Evolutionary conservation across 2,113 vertebrate species (phyloP).

Genomic region (Abramis brama): DNA sequence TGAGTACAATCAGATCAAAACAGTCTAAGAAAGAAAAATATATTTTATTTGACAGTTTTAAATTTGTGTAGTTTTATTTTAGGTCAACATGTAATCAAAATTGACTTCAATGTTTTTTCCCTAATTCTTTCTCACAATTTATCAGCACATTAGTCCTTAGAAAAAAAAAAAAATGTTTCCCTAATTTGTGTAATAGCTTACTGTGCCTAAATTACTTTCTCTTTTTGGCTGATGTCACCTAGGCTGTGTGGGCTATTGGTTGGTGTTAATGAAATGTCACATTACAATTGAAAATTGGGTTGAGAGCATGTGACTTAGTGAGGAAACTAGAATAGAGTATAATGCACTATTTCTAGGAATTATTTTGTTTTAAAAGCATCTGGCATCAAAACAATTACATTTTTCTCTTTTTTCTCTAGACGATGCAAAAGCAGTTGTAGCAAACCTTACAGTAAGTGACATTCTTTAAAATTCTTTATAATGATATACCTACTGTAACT

Average conservation of each 20-base stretch:
- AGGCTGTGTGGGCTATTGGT: background rate
- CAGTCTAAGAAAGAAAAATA: too few species aligned
- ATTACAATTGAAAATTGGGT: background rate
- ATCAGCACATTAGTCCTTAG: background rate
- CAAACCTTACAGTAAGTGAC: conserved; percentile 33
- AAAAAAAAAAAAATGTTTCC: background rate
- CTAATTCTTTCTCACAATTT: background rate
- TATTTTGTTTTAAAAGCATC: background rate
- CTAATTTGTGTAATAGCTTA: background rate
- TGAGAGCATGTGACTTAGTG: background rate
- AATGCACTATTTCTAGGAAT: background rate
- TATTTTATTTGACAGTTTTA: too few species aligned
- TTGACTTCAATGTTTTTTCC: background rate
- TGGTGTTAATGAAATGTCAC: background rate
- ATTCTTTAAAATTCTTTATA: background rate
- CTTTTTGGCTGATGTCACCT: background rate
- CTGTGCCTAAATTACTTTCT: background rate
- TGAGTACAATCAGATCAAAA: too few species aligned
- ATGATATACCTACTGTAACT: background rate
- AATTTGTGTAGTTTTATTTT: background rate
- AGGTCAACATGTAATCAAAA: background rate
- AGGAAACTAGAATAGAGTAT: background rate
- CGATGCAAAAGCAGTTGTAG: conserved; percentile 21
- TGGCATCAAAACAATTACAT: background rate
- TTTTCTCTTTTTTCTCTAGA: conserved; percentile 6